Conservation (phyloP, 2,888 invertebrate species). For the Chloroclysta siterata region DNA sequence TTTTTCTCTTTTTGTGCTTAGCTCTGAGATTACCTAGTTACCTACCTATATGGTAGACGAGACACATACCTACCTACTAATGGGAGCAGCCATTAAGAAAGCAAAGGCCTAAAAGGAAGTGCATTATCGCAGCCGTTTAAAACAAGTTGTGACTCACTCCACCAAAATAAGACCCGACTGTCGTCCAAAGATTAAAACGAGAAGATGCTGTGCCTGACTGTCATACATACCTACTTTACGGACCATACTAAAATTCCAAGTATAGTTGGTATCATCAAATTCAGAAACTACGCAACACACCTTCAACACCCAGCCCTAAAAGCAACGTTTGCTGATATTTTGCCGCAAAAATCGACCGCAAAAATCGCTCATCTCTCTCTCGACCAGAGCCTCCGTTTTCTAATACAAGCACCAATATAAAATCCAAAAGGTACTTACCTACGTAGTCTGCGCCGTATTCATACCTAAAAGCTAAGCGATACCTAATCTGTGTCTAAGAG, state of each 20-base stretch:
- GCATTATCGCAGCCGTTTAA: slow-evolving; percentile 16
- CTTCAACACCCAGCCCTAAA: no score
- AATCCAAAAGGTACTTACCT: no score
- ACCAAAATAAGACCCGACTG: slow-evolving; percentile 21
- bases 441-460: background rate
- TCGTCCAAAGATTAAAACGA: slow-evolving; percentile 19
- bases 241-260: background rate
- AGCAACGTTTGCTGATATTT: no score
- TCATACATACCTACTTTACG: background rate
- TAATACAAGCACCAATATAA: background rate
- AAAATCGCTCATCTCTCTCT: background rate
- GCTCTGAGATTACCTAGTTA: no score
- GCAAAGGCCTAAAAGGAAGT: slow-evolving; percentile 20
- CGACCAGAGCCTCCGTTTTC: background rate
- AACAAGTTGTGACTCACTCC: slow-evolving; percentile 28
- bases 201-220: background rate
- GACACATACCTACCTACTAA: slow-evolving; percentile 6
- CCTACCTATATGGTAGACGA: background rate
- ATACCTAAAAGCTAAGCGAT: background rate
- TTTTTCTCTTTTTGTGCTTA: no score
- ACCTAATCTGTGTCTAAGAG: slow-evolving; percentile 4
- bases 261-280: background rate
- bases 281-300: no score
- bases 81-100: slow-evolving; percentile 21
- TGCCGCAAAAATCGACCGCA: background rate